Conservation (phyloP, 2,888 invertebrate species). For the Gibbula magus region DNA sequence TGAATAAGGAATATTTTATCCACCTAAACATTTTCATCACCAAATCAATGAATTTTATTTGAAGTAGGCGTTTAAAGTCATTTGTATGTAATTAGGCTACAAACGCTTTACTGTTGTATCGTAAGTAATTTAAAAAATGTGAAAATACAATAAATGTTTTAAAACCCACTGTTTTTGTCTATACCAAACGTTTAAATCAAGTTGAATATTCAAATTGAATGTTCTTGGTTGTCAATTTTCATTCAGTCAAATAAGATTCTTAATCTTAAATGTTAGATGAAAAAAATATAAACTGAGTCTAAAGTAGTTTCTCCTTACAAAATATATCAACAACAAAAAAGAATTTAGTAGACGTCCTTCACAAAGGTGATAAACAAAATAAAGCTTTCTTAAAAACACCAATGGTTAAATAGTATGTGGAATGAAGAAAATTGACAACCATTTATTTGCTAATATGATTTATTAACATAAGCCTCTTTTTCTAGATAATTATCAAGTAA, state of each 20-base stretch:
- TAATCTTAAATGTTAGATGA: too few relatives aligned
- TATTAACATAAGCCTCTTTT: too few relatives aligned
- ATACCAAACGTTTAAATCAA: neutral
- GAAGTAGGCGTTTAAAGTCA: slow-evolving; percentile 18
- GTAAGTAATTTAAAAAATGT: neutral
- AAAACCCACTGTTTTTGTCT: slow-evolving; percentile 2
- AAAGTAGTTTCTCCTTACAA: too few relatives aligned
- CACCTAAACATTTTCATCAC: slow-evolving; percentile 1
- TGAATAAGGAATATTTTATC: neutral
- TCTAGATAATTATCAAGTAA: too few relatives aligned
- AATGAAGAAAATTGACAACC: too few relatives aligned
- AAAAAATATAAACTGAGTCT: too few relatives aligned
- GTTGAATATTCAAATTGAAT: neutral
- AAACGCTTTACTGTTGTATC: slow-evolving; percentile 16
- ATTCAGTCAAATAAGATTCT: neutral
- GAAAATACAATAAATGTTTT: slow-evolving; percentile 19
- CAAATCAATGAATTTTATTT: neutral
- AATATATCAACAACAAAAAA: too few relatives aligned
- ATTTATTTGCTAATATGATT: too few relatives aligned
- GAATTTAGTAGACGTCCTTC: too few relatives aligned
- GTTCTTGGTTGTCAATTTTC: slow-evolving; percentile 17
- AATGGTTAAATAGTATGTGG: too few relatives aligned
- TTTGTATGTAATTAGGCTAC: slow-evolving; percentile 15
- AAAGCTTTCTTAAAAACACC: too few relatives aligned
- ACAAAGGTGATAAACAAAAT: too few relatives aligned